Evolutionary conservation across 2,113 vertebrate species (phyloP), one percentile per base, ranked within the genome.

Genomic region (Proterorhinus semilunaris): DNA sequence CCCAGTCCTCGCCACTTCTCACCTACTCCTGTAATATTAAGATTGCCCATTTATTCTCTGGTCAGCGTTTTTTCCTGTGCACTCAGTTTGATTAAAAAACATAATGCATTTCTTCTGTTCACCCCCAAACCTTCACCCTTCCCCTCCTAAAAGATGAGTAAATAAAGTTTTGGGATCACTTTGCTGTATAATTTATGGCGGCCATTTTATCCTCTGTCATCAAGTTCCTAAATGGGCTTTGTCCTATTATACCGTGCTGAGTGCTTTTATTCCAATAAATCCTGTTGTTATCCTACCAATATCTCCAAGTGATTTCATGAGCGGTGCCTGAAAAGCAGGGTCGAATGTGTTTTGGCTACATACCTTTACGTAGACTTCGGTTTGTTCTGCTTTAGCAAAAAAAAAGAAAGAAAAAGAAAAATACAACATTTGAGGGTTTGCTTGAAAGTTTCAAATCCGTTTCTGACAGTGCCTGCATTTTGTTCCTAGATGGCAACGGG

Each of bases 31-130:
- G 68, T 45, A 75, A 86, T 59, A 78, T 21, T 72, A 27, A 69
- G 59, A 48, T 51, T 76, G 62, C 71, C 55, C 81, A 72, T 58
- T 58, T 79, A 75, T 53, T 82, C 69, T 78, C 65, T 71, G 74
- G 69, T 90, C 84, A 89, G 87, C 86, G 85, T 78, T 88, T 78
- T 88, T 89, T 83, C 45, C 83, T 62, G 42, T 84, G 87, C 83
- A 89, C 88, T 90, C 74, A 86, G 48, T 83, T 88, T 89, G 87
- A 89, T 87, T 88, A 89, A 86, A 47, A 90, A 86, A 51, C 62
- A 77, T 81, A 87, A 79, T 80, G 75, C 82, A 88, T 83, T 55
- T 68, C 59, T 76, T 80, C 52, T 83, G 80, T 86, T 72, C 72
- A 74, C 69, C 65, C 65, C 12, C 54, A 62, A 61, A 78, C 61